A percentile compares a stretch with the other conserved stretches of the same genome.
phyloP scores from a whole-genome alignment of 2,888 invertebrate genomes.

The Eristalis arbustorum region DNA sequence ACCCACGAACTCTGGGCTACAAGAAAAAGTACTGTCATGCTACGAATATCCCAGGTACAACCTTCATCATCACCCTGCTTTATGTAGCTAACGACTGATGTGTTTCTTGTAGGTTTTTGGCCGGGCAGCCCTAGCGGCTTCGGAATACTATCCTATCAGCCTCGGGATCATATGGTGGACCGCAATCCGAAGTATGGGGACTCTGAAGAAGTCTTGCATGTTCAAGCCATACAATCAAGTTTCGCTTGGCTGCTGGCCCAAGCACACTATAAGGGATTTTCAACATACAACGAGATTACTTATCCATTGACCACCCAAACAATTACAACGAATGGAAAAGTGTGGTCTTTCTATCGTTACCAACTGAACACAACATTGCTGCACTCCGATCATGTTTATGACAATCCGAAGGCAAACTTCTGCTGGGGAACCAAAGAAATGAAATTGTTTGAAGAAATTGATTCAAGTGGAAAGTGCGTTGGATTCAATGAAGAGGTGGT shows the following conservation, averaged over 20 bases:
- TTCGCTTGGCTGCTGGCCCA: constrained; percentile 90
- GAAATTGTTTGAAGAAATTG: constrained; percentile 87
- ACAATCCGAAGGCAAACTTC: constrained; percentile 87
- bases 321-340: constrained; percentile 92
- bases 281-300: constrained; percentile 92
- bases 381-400: constrained; percentile 83
- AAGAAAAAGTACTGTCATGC: constrained; percentile 83
- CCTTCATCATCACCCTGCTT: not conserved
- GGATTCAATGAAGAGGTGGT: constrained; percentile 91
- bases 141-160: constrained; percentile 88
- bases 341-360: constrained; percentile 93
- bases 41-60: constrained; percentile 87
- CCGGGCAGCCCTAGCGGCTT: constrained; percentile 89
- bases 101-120: constrained; percentile 86
- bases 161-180: constrained; percentile 83
- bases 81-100: not conserved
- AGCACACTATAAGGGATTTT: constrained; percentile 93
- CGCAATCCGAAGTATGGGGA: constrained; percentile 82
- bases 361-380: constrained; percentile 93
- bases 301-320: constrained; percentile 95
- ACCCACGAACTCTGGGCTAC: constrained; percentile 85
- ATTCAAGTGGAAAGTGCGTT: constrained; percentile 85
- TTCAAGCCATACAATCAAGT: constrained; percentile 88
- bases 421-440: constrained; percentile 89
- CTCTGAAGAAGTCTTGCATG: constrained; percentile 84